These are phyloP conservation scores for Ceratotherium simum DNA, from an alignment of 2,113 vertebrate species.

Conservation along the genomic window DNA sequence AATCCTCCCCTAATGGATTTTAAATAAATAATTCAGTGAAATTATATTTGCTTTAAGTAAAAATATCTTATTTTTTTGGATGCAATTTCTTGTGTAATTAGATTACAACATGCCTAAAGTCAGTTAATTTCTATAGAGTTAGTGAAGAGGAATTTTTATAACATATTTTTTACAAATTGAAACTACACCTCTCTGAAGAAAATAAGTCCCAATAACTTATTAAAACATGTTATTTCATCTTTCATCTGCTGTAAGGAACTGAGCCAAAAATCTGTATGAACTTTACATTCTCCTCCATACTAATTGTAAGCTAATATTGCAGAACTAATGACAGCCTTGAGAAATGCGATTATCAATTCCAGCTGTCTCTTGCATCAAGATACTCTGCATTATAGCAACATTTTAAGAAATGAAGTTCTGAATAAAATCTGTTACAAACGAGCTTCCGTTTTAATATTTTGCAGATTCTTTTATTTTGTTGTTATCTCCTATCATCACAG, in stretches of 20 bases:
- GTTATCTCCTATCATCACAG: not conserved
- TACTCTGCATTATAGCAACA: conserved; percentile 33
- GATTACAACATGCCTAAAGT: not conserved
- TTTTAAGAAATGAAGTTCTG: conserved; percentile 54
- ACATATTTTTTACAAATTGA: not conserved
- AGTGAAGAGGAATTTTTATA: not conserved
- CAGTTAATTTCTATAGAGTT: not conserved
- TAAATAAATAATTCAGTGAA: not conserved
- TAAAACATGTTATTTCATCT: conserved; percentile 44
- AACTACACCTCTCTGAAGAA: conserved; percentile 3
- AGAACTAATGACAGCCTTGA: conserved; percentile 75
- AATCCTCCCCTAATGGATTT: not conserved
- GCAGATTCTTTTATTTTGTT: not conserved
- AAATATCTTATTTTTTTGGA: not conserved
- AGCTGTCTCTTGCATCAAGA: conserved; percentile 71
- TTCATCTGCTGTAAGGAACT: conserved; percentile 25
- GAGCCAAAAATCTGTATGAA: conserved; percentile 68
- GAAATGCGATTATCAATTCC: conserved; percentile 70
- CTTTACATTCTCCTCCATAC: conserved; percentile 66
- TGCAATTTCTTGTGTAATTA: not conserved
- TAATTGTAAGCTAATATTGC: conserved; percentile 73
- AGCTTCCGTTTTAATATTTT: conserved; percentile 49
- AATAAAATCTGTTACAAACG: conserved; percentile 8
- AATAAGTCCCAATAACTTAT: not conserved
- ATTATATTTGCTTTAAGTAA: conserved; percentile 16